Conservation (phyloP, 1,140 invertebrate genomes). For the Hermatobates lingyangjiaoensis region DNA sequence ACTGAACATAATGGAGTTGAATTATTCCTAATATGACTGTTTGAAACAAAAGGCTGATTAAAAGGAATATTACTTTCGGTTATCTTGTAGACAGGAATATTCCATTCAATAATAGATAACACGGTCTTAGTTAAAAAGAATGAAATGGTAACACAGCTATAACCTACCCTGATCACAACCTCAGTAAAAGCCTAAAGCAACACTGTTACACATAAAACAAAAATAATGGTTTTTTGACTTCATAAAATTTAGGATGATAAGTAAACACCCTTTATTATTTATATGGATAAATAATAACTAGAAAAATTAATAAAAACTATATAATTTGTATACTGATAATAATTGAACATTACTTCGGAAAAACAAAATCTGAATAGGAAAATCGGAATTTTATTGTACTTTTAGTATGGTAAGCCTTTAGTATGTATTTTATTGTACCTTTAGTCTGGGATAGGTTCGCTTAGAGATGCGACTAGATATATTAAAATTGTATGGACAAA, state of each 20-base stretch:
- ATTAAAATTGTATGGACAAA: conserved; percentile 74
- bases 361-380: conserved; percentile 8
- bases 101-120: too few species aligned
- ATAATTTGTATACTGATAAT: background rate
- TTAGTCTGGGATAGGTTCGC: conserved; percentile 60
- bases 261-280: background rate
- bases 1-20: too few species aligned
- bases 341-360: background rate
- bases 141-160: too few species aligned
- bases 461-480: conserved; percentile 48
- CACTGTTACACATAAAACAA: too few species aligned
- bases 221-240: too few species aligned
- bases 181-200: too few species aligned
- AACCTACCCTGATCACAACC: too few species aligned
- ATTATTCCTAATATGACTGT: too few species aligned
- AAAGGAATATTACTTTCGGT: too few species aligned
- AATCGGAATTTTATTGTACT: background rate
- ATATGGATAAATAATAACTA: background rate
- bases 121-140: too few species aligned
- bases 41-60: too few species aligned
- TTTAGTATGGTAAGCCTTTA: conserved; percentile 1
- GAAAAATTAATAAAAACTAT: background rate
- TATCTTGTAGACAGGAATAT: too few species aligned
- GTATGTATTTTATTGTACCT: conserved; percentile 28
- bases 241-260: conserved; percentile 1